Evolutionary conservation across 1,140 invertebrate genomes (phyloP).

Genomic region (Tetramorium parvispinum): DNA sequence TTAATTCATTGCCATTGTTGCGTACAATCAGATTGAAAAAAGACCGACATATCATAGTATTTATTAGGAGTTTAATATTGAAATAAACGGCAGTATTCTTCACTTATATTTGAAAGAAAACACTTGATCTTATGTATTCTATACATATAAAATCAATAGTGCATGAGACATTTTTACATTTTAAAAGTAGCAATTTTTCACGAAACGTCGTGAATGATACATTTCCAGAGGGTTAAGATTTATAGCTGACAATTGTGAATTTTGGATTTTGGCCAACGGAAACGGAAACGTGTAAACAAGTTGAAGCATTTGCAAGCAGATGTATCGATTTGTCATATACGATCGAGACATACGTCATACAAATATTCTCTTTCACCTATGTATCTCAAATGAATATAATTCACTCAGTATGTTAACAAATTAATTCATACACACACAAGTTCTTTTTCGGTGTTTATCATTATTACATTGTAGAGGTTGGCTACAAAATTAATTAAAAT

Average conservation of each 20-base stretch:
- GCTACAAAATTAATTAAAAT: constrained; percentile 23
- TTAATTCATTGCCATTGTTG: neutral
- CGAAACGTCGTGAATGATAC: neutral
- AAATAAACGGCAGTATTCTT: neutral
- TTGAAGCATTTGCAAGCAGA: constrained; percentile 53
- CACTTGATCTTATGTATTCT: neutral
- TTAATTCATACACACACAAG: neutral
- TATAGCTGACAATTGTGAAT: constrained; percentile 51
- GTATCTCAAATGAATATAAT: neutral
- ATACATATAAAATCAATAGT: neutral
- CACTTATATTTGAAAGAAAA: neutral
- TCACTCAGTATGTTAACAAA: neutral
- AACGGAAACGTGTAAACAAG: constrained; percentile 54
- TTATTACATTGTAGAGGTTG: neutral
- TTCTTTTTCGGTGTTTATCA: neutral
- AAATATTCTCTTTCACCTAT: constrained; percentile 11
- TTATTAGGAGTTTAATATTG: neutral
- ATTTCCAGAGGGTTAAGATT: constrained; percentile 15
- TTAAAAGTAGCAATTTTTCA: constrained; percentile 8
- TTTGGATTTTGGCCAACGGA: constrained; percentile 54
- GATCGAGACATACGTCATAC: constrained; percentile 43
- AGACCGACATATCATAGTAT: neutral
- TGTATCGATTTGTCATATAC: constrained; percentile 43
- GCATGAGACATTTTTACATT: neutral
- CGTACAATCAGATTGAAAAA: neutral